Conservation (phyloP, 2,888 invertebrate genomes). For the Drosophila infuscata region DNA sequence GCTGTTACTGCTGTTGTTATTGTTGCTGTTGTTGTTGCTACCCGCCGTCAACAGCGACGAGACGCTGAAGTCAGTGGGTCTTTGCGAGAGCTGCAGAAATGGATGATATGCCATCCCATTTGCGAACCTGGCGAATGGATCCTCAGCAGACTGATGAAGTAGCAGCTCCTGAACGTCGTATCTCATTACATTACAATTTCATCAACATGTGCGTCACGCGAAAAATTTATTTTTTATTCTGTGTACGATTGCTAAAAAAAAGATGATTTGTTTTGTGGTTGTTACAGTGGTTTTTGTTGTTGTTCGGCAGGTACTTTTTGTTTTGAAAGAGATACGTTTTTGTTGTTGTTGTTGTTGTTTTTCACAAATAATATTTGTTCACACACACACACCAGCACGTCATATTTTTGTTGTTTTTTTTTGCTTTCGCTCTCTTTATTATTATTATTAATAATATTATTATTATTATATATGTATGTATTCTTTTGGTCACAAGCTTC, state of each 20-base stretch:
- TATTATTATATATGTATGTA: constrained; percentile 4
- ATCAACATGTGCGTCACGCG: constrained; percentile 72
- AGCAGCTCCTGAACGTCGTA: constrained; percentile 86
- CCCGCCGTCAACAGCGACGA: constrained; percentile 94
- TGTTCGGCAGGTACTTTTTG: constrained; percentile 41
- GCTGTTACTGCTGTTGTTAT: constrained; percentile 59
- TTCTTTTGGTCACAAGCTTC: constrained; percentile 25
- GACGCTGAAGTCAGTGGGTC: constrained; percentile 97
- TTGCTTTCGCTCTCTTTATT: constrained; percentile 10
- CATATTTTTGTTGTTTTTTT: constrained; percentile 7
- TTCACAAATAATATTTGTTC: constrained; percentile 13
- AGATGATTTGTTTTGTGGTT: not conserved
- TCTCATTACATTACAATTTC: constrained; percentile 86
- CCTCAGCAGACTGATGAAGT: constrained; percentile 86
- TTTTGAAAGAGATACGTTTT: constrained; percentile 14
- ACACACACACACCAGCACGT: constrained; percentile 29
- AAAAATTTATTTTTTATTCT: constrained; percentile 34
- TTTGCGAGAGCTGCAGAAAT: constrained; percentile 92
- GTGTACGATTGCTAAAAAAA: constrained; percentile 1
- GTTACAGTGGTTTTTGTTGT: not conserved
- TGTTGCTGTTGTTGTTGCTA: constrained; percentile 83
- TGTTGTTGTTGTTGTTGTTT: constrained; percentile 1
- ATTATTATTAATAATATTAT: constrained; percentile 11
- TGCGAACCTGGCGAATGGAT: constrained; percentile 86
- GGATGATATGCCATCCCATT: constrained; percentile 93